phyloP scores from a whole-genome alignment of 2,113 vertebrate species.

The Pelodiscus sinensis region DNA sequence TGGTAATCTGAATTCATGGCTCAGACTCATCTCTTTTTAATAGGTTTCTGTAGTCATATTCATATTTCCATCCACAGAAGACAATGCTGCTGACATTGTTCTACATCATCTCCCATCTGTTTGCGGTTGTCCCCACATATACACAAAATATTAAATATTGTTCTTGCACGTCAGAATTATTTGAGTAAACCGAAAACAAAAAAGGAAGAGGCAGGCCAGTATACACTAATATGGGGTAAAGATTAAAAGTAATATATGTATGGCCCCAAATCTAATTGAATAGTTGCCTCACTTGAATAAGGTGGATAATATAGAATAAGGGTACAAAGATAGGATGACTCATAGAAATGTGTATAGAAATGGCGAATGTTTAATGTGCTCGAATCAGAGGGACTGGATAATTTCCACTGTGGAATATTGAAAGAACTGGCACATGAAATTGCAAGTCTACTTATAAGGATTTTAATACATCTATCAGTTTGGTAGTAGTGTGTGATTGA shows the following conservation, averaged over 20 bases:
- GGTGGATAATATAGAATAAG: neutral
- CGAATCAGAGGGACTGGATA: neutral
- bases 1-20: neutral
- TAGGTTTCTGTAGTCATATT: accelerated
- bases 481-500: neutral
- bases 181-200: neutral
- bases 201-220: neutral
- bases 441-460: neutral
- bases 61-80: neutral
- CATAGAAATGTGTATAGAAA: neutral
- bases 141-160: neutral
- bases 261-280: neutral
- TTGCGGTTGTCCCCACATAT: neutral
- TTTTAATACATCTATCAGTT: neutral
- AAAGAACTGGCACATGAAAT: neutral
- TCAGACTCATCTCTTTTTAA: accelerated
- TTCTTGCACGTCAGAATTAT: neutral
- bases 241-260: neutral
- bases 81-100: neutral
- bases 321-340: neutral
- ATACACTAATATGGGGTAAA: neutral
- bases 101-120: neutral
- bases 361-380: neutral
- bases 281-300: neutral
- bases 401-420: neutral